Percentiles rank a stretch among this genome's conserved stretches.
Conservation (phyloP, 1,140 invertebrate genomes). For the Plodia interpunctella region DNA sequence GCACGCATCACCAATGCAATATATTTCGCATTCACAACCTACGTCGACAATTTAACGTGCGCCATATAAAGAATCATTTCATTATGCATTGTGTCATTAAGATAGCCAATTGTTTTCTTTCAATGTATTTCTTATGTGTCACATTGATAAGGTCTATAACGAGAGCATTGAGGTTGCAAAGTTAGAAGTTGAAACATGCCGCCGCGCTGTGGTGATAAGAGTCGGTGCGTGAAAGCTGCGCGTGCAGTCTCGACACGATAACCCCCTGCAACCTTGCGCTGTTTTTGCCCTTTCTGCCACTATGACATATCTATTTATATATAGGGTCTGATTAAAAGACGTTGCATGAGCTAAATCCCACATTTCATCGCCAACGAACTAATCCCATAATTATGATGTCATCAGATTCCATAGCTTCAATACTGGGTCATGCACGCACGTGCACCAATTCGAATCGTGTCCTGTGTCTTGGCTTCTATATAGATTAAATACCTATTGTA, state of each 20-base stretch:
- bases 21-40: conserved; percentile 5
- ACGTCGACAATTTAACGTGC: conserved; percentile 7
- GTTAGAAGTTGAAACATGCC: not conserved
- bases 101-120: conserved; percentile 7
- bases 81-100: conserved; percentile 4
- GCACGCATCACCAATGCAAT: conserved; percentile 57
- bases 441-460: too few species aligned
- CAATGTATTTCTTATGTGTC: not conserved
- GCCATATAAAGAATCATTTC: conserved; percentile 2
- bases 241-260: conserved; percentile 19
- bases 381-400: too few species aligned
- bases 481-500: not conserved
- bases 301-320: too few species aligned
- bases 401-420: not conserved
- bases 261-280: conserved; percentile 21
- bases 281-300: conserved; percentile 9
- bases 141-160: conserved; percentile 4
- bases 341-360: too few species aligned
- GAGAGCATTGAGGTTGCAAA: not conserved
- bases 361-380: too few species aligned
- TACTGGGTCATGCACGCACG: not conserved
- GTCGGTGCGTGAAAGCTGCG: conserved; percentile 19
- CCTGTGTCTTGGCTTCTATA: too few species aligned
- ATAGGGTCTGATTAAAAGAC: too few species aligned
- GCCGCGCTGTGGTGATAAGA: not conserved